Evolutionary conservation across 2,797 vertebrate genomes (phyloP).

Genomic region (Phoxinus dragarum): DNA sequence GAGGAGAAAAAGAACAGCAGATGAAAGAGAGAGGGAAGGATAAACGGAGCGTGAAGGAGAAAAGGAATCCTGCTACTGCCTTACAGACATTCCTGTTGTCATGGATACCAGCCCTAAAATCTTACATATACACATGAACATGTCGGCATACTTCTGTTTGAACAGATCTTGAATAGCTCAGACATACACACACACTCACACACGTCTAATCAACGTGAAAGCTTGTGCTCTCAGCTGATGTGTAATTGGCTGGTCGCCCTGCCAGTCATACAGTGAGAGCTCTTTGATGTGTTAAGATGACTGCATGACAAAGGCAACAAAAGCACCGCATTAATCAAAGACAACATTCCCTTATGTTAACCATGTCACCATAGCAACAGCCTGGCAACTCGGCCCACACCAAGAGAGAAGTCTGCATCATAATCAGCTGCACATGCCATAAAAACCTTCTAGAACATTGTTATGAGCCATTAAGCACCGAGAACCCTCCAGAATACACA

Average conservation of each 20-base stretch:
- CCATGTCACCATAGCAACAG: conserved; percentile 61
- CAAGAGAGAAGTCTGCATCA: conserved; percentile 49
- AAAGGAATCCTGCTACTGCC: conserved; percentile 57
- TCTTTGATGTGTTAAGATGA: conserved; percentile 73
- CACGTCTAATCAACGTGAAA: conserved; percentile 45
- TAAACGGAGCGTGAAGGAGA: conserved; percentile 43
- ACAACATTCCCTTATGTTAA: conserved; percentile 65
- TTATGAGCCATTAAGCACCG: not conserved
- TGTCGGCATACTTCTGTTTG: conserved; percentile 41
- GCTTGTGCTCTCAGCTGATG: conserved; percentile 41
- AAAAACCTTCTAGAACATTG: conserved; percentile 39
- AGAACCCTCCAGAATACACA: conserved; percentile 2
- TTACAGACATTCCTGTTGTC: conserved; percentile 59
- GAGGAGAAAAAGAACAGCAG: conserved; percentile 55
- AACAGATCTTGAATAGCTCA: conserved; percentile 33
- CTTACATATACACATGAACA: conserved; percentile 30
- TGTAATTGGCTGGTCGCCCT: conserved; percentile 50
- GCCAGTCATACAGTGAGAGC: conserved; percentile 47
- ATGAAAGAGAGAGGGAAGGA: conserved; percentile 53
- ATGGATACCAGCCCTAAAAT: conserved; percentile 57
- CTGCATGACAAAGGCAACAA: conserved; percentile 68
- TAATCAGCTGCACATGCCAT: conserved; percentile 50
- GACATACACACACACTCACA: conserved; percentile 31
- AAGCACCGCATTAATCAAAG: conserved; percentile 66
- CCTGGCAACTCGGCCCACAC: conserved; percentile 46